Evolutionary conservation across 1,140 invertebrate genomes (phyloP).

Genomic region (Zaprionus camerounensis): DNA sequence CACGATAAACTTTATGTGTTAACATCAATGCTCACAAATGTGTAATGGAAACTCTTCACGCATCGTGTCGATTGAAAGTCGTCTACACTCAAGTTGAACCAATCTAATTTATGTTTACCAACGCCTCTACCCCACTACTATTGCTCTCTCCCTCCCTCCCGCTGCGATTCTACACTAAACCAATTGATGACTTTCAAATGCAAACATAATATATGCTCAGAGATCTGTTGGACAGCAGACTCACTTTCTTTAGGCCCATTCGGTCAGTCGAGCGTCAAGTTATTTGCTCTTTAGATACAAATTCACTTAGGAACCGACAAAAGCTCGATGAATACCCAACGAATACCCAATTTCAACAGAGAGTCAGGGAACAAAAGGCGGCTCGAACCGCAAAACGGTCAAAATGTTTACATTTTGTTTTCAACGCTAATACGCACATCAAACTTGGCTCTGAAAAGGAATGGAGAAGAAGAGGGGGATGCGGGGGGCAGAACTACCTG

Average conservation of each 20-base stretch:
- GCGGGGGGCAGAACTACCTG: not conserved
- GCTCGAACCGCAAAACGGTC: conserved; percentile 51
- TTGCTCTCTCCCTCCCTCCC: not conserved
- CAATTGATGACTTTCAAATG: conserved; percentile 7
- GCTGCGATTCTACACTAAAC: not conserved
- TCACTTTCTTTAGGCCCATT: conserved; percentile 43
- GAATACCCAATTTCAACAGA: conserved; percentile 25
- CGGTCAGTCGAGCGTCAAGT: conserved; percentile 27
- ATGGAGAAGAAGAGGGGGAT: not conserved
- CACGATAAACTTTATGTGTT: not conserved
- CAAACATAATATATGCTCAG: conserved; percentile 3
- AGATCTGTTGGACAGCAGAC: not conserved
- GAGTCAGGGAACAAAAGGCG: conserved; percentile 40
- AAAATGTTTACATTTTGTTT: conserved; percentile 75
- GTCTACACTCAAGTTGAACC: not conserved
- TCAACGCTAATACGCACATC: conserved; percentile 70
- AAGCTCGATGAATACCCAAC: conserved; percentile 21
- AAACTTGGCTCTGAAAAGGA: conserved; percentile 26
- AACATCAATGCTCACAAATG: not conserved
- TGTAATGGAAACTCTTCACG: conserved; percentile 1
- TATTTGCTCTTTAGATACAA: conserved; percentile 32
- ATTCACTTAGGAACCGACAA: conserved; percentile 38
- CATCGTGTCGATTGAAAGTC: not conserved
- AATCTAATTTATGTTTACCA: not conserved
- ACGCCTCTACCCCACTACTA: not conserved